Base-by-base conservation (phyloP, 23 tunicate genomes). In the Trididemnum clinides region DNA sequence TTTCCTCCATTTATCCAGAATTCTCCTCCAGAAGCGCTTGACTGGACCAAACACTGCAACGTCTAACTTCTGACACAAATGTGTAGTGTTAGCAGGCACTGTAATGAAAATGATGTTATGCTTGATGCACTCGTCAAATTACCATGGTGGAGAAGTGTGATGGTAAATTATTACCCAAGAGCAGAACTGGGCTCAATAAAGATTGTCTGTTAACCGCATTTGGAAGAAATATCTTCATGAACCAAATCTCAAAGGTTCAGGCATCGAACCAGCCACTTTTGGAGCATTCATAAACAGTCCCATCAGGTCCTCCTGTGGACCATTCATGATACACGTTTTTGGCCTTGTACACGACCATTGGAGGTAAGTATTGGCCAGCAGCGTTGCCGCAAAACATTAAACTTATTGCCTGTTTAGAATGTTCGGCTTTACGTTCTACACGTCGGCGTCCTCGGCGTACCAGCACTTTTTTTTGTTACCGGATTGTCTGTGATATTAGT, bases 261-360 rank as follows among this genome's bases (percentile, higher is more conserved):
- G 73, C 54, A 79, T 73, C 80, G 28, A 73, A 36, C 57, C 80
- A 73, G 28, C 57, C 57, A 30, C 57, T 73, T 73, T 36, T 36
- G 25, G 80, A 20, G 57, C 30, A 21, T 35, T 73, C 83, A 78
- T 28, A 78, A 51, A 78, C 83, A 12, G 83, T 51, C 4, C 50
- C 69, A 78, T 37, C 23, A 18, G 69, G 34, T 15, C 83, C 83
- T 10, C 83, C 83, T 3, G 34, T 25, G 5, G 34, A 18, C 83
- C 83, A 78, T 30, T 31, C 36, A 22, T 4, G 1, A 31, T 78
- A 78, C 66, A 57, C 39, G 50, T 78, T 51, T 78, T 50, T 51
- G 25, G 83, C 66, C 28, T 22, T 78, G 36, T 78, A 78, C 29
- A 78, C 83, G 69, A 78, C 83, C 83, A 78, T 78, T 27, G 83